A percentile compares a stretch with the other conserved stretches of the same genome.
Evolutionary conservation across 2,113 vertebrate species (phyloP).

Genomic region (Grallaria varia): DNA sequence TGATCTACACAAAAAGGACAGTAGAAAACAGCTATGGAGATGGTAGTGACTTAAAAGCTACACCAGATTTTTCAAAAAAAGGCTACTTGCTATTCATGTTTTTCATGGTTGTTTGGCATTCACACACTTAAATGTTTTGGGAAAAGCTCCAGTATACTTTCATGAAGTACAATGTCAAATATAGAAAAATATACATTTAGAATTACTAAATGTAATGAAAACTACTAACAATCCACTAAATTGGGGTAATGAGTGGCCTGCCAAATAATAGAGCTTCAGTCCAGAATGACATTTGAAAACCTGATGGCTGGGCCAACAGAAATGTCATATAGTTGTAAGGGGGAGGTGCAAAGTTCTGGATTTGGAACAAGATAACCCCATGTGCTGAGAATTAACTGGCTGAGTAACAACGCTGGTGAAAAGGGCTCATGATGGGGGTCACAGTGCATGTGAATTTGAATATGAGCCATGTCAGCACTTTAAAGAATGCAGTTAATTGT

Average conservation of each 20-base stretch:
- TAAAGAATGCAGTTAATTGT: too few species aligned
- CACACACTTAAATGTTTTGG: background rate
- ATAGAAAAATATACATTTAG: background rate
- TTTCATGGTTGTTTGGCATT: background rate
- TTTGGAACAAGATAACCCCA: background rate
- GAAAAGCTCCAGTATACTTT: background rate
- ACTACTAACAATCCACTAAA: background rate
- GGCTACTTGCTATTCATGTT: background rate
- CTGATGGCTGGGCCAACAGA: background rate
- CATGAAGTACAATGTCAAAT: background rate
- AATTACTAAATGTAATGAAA: background rate
- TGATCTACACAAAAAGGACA: background rate
- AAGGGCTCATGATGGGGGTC: background rate
- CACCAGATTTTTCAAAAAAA: background rate
- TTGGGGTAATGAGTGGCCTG: rapidly evolving
- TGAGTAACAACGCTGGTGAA: background rate
- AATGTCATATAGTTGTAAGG: background rate
- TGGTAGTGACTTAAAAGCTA: background rate
- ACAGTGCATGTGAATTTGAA: background rate
- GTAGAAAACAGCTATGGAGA: background rate
- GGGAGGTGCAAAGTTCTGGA: background rate
- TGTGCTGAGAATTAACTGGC: background rate
- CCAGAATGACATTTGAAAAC: background rate
- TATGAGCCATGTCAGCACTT: background rate
- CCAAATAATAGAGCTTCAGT: background rate